A percentile compares a stretch with the other conserved stretches of the same genome.
Evolutionary conservation across 2,113 vertebrate genomes (phyloP).

Genomic region (Xenotilapia leptura): DNA sequence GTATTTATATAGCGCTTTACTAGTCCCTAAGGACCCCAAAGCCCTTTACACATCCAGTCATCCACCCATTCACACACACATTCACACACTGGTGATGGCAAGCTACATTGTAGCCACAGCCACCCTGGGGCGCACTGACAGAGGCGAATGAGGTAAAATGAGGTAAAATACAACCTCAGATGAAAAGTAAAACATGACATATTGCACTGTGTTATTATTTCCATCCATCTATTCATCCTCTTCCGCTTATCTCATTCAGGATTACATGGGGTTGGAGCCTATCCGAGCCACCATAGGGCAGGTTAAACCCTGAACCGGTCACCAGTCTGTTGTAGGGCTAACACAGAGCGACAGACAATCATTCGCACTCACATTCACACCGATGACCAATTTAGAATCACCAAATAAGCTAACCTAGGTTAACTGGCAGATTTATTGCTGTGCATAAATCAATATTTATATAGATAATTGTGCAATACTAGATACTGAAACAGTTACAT

Average conservation of each 20-base stretch:
- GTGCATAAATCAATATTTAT: neutral
- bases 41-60: neutral
- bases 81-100: no score
- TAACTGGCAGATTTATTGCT: neutral
- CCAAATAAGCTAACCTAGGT: neutral
- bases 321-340: neutral
- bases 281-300: neutral
- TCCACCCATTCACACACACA: no score
- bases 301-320: neutral
- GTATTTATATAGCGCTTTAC: neutral
- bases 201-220: neutral
- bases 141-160: no score
- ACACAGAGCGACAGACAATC: neutral
- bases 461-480: neutral
- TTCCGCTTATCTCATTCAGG: neutral
- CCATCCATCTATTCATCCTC: neutral
- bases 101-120: no score
- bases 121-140: no score
- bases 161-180: neutral
- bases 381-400: neutral
- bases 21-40: neutral
- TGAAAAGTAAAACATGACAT: neutral
- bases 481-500: neutral
- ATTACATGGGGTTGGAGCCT: neutral
- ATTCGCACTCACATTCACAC: neutral